Base-by-base conservation (phyloP, 2,888 invertebrate species). In the Resseliella maxima region DNA sequence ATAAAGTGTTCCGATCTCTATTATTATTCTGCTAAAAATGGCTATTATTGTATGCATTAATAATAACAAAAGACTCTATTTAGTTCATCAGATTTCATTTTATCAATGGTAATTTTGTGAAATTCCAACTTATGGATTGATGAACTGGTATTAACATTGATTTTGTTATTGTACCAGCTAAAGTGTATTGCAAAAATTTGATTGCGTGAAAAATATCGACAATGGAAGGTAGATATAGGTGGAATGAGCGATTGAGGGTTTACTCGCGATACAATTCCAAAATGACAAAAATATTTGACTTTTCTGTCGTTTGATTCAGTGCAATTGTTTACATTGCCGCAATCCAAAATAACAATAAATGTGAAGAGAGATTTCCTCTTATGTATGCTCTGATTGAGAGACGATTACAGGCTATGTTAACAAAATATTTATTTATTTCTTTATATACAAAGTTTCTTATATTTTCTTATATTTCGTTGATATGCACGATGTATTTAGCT, bases 371-470 rank as follows among this genome's bases (percentile, higher is more conserved):
- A 72, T 72, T 31, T 6, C 15, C 72, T 18, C 72, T 72, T 72
- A 15, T 72, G 72, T 72, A 72, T 31, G 72, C 72, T 72, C 72
- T 72, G 72, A 72, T 72, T 72, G 72, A 27, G 72, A 72, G 27
- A 72, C 31, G 72, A 72, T 72, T 72, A 72, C 72, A 8, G 31
- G 31, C 18, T 31, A 72, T 72, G 72, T 35, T 72, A 72, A 72
- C 72, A 27, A 72, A 72, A 72, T 72, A 72, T 72, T 72, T 72
- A 72, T 72, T 31, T 72, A 72, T 72, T 72, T 31, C 72, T 72
- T 31, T 15, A 72, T 72, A n/a, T n/a, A n/a, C n/a, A n/a, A n/a
- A n/a, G n/a, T 72, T 72, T 72, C 2, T 59, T 50, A 18, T 50
- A 50, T 2, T 12, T 41, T 41, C 24, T 24, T n/a, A 5, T 59